Evolutionary conservation across 2,113 vertebrate species (phyloP).

Genomic region (Anguilla rostrata): DNA sequence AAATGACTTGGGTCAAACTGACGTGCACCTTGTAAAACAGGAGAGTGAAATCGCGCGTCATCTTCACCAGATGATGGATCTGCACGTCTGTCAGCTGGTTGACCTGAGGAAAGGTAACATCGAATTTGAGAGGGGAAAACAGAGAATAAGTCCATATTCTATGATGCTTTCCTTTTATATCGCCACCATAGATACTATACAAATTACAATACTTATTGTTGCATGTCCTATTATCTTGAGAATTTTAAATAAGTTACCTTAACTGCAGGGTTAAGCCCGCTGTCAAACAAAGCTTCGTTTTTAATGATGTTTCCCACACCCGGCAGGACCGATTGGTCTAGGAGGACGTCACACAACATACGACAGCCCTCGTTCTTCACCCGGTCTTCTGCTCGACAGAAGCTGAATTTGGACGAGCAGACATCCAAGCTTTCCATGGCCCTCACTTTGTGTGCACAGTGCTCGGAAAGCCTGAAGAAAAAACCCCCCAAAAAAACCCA

Average conservation of each 20-base stretch:
- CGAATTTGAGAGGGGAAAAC: conserved; percentile 13
- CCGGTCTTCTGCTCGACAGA: conserved; percentile 72
- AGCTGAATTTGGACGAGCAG: conserved; percentile 85
- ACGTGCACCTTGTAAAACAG: conserved; percentile 89
- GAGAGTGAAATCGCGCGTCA: conserved; percentile 84
- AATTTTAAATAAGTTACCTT: conserved; percentile 64
- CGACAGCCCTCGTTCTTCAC: conserved; percentile 71
- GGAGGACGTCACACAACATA: conserved; percentile 87
- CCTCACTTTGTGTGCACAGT: conserved; percentile 75
- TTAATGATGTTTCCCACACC: conserved; percentile 97
- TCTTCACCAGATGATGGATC: conserved; percentile 81
- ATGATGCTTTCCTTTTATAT: not conserved
- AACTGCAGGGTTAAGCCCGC: conserved; percentile 82
- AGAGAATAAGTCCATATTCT: conserved; percentile 21
- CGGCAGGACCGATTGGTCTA: conserved; percentile 87
- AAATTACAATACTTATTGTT: not conserved
- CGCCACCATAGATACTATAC: not conserved
- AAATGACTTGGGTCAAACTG: not conserved
- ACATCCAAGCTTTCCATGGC: conserved; percentile 80
- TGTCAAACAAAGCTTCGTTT: conserved; percentile 91
- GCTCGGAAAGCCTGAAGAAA: conserved; percentile 71
- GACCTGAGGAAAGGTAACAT: conserved; percentile 65
- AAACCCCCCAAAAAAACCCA: not conserved
- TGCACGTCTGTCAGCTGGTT: conserved; percentile 78
- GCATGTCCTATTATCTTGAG: not conserved